These are phyloP conservation scores for Tinamus guttatus DNA, from an alignment of 2,113 vertebrate species.

Conservation along the genomic window DNA sequence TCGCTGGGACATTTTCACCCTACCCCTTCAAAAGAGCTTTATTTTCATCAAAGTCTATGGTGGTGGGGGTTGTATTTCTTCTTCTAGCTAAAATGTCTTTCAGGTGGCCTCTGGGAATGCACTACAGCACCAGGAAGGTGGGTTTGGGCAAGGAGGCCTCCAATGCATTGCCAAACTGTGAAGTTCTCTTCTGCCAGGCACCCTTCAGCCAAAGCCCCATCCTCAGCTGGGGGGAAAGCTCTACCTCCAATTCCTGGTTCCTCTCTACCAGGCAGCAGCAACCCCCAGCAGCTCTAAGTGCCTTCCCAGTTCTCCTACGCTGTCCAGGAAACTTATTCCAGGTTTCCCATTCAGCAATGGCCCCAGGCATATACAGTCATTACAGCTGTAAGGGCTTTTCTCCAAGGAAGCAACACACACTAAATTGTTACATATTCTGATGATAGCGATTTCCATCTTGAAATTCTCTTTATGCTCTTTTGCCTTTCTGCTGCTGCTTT, in stretches of 20 bases:
- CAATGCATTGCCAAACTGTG: too few relatives aligned
- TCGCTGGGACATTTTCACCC: not conserved
- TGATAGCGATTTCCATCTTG: not conserved
- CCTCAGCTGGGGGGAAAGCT: not conserved
- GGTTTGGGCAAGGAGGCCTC: too few relatives aligned
- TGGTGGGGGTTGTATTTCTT: not conserved
- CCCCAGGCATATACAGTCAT: not conserved
- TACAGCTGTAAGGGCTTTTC: not conserved
- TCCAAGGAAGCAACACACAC: not conserved
- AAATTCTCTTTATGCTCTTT: not conserved
- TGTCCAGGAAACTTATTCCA: not conserved
- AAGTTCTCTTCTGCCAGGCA: too few relatives aligned
- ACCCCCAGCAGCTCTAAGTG: not conserved
- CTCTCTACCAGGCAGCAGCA: not conserved
- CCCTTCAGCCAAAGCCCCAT: too few relatives aligned
- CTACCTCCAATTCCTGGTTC: rapidly evolving
- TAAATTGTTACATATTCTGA: not conserved
- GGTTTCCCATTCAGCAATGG: not conserved
- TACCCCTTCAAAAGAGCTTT: rapidly evolving
- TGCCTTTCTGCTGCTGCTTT: not conserved
- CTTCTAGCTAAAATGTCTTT: not conserved
- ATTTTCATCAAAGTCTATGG: not conserved
- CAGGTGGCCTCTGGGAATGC: too few relatives aligned
- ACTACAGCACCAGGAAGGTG: too few relatives aligned
- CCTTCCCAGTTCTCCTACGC: not conserved